Base-by-base conservation (phyloP, 2,888 invertebrate genomes). In the Tortricodes alternella region DNA sequence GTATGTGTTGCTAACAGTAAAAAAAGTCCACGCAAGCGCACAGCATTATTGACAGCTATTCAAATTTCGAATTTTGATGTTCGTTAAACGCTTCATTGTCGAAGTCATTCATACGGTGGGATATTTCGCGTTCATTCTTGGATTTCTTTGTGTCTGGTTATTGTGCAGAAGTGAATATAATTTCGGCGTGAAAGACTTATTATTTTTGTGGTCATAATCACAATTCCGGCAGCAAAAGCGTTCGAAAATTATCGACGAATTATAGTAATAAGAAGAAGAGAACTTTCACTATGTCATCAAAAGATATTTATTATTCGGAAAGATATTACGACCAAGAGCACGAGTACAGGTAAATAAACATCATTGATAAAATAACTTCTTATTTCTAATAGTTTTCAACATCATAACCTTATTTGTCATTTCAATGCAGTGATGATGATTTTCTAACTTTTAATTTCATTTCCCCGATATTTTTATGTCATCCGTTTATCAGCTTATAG, bases 321-420 rank as follows among this genome's bases (percentile, higher is more conserved):
- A 98, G 97, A 92, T 98, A 98, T 83, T 95, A 93, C 73, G 98
- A 98, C 74, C 97, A 97, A 60, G 93, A 95, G 67, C 96, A 94
- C 76, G 98, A 98, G 85, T 98, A 98, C 92, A 95, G 98, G 98
- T 98, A 92, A 19, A 9, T 43, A 24, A 23, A 27, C 23, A 34
- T 39, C 8, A 29, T 34, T n/a, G n/a, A n/a, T n/a, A n/a, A n/a
- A n/a, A n/a, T n/a, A n/a, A n/a, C n/a, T n/a, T n/a, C n/a, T n/a
- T n/a, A n/a, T n/a, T n/a, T n/a, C n/a, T n/a, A n/a, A n/a, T n/a
- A n/a, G n/a, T n/a, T n/a, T n/a, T n/a, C n/a, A n/a, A n/a, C n/a
- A n/a, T n/a, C n/a, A n/a, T n/a, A n/a, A n/a, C n/a, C n/a, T n/a
- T n/a, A n/a, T n/a, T n/a, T n/a, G n/a, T n/a, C n/a, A n/a, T n/a